Evolutionary conservation across 2,797 vertebrate species (phyloP), one percentile per base, ranked within the genome.

Genomic region (Falco novaeseelandiae): DNA sequence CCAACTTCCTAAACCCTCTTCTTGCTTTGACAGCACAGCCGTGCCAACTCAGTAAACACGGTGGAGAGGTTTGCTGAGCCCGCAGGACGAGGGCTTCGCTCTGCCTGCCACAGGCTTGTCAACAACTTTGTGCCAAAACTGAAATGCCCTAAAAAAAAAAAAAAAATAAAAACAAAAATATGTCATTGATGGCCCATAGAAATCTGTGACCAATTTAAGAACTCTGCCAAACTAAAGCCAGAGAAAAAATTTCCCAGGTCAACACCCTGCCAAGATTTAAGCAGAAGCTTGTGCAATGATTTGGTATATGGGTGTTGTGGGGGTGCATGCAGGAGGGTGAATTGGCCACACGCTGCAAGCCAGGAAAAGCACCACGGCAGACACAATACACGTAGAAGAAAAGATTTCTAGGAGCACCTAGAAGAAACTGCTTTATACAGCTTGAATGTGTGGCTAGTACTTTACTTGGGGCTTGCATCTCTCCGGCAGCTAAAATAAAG

Each of bases 271-370:
- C 57, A 59, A 9, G 14, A 25, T 29, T n/a, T 10, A 52, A 55
- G 61, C 51, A 70, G 55, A 77, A 52, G 30, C 23, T 19, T 1
- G 0, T 23, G 42, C 44, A 14, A 16, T 30, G 54, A 0, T 54
- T 59, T 27, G 11, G 8, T 29, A 4, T 1, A 0, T 1, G 32
- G 55, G 21, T 8, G 61, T 14, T 32, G 17, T 2, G 25, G 18
- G 30, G 34, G 55, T 16, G 29, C 14, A 1, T 0, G 54, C 22
- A 9, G 61, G 54, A 9, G 14, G 0, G 59, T 10, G 73, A 38
- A 15, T 9, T 0, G 29, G n/a, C 48, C 30, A 27, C 57, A 14
- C 6, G 1, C 34, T 14, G 67, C 12, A 2, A 57, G 51, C 54
- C 36, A 49, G 49, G 58, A 8, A 5, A 32, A 20, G 77, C 6